Evolutionary conservation across 2,888 invertebrate genomes (phyloP), one percentile per base, ranked within the genome.

Genomic region (Ptychoptera contaminata): DNA sequence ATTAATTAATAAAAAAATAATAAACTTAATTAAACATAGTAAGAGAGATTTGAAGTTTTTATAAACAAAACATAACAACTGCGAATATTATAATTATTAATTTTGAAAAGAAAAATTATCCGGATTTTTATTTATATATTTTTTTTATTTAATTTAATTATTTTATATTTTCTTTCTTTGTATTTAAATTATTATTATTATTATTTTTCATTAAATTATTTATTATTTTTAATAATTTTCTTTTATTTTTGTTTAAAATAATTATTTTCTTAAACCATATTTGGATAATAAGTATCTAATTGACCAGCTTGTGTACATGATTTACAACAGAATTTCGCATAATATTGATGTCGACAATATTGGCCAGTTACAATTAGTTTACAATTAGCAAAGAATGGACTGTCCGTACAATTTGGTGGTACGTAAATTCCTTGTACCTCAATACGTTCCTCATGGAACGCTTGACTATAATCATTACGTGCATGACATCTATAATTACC

Each of bases 271-370:
- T 37, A 45, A 42, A 45, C 30, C 8, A 55, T 55, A 52, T 62
- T 62, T 30, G 62, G 61, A 54, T 62, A 62, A 16, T 52, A 49
- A 47, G 49, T 48, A 43, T 51, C 48, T 12, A 88, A 66, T 59
- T 82, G 82, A 1, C 90, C 90, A 1, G 88, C 87, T 60, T 83
- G 71, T 48, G 88, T 85, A 62, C 94, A 94, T 2, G 92, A 90
- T 61, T 81, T 77, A 68, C 94, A 96, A 67, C 94, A 96, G 76
- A 92, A 91, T 65, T 74, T 76, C 51, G 88, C 87, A 66, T 94
- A 96, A 68, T 92, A 94, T 52, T 74, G 73, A 68, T 94, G 90
- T n/a, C 70, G 69, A 62, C 94, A 96, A 62, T 82, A 87, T 46
- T 74, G 73, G 46, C 81, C 90, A 56, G 74, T 70, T 3, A 94